Base-by-base conservation (phyloP, 2,113 vertebrate genomes). In the Arothron firmamentum region DNA sequence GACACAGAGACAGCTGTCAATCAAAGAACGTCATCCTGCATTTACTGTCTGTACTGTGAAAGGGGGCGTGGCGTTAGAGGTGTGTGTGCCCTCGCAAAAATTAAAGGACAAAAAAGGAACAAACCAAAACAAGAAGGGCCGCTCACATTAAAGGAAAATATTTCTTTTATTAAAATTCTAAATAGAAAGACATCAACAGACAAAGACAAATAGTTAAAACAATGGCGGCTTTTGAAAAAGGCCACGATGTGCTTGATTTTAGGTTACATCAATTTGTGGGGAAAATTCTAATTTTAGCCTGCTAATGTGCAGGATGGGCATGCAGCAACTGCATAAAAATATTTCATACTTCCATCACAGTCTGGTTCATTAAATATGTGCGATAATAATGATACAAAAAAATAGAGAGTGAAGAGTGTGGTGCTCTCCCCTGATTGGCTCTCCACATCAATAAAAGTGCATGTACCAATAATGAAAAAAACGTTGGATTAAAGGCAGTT, bases 1-100 rank as follows among this genome's bases (percentile, higher is more conserved):
- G 73, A 87, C 74, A 88, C 63, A 83, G 82, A 82, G 80, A 84
- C 85, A 79, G 65, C 79, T 77, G 86, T 88, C 85, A 77, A 61
- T 82, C 77, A 76, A 62, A 81, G 80, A 72, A 60, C 62, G 67
- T 47, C 45, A 47, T 47, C n/a, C n/a, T 47, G 15, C 45, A 17
- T n/a, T 9, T n/a, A 47, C 45, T n/a, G 15, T 69, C 25, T 71
- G 45, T 43, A 2, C 21, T 72, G 46, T 46, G 59, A 8, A 16
- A 8, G 45, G n/a, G n/a, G 43, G 13, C 5, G 34, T 2, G 34
- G 28, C 3, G 2, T 9, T 31, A 31, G 28, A 3, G 28, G 6
- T 31, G 28, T 31, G 28, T 9, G 8, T 31, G 28, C 28, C 28
- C 28, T 31, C 6, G 28, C 28, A 38, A 10, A 38, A 10, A 38